phyloP scores from a whole-genome alignment of 2,113 vertebrate genomes.

The Steatornis caripensis region DNA sequence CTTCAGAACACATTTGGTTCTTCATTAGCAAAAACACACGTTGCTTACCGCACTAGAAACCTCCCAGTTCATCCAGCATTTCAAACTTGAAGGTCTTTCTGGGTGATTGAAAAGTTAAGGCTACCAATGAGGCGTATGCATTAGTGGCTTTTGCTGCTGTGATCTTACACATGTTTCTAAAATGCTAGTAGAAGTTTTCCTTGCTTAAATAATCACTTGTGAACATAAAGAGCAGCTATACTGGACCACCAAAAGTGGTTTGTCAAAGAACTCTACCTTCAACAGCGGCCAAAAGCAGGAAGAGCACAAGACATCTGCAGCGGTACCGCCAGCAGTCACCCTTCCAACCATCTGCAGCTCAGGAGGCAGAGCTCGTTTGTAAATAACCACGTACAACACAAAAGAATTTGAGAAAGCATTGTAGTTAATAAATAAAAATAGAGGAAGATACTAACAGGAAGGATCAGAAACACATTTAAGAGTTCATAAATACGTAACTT shows the following conservation, averaged over 20 bases:
- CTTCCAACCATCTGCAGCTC: accelerated
- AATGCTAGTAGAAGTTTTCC: neutral
- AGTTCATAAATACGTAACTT: neutral
- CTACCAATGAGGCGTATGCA: neutral
- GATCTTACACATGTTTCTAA: neutral
- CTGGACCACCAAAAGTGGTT: neutral
- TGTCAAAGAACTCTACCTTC: neutral
- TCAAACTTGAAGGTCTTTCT: neutral
- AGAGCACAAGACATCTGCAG: neutral
- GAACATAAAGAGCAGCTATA: neutral
- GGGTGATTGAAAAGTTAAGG: neutral
- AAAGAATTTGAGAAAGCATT: neutral
- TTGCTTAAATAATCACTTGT: neutral
- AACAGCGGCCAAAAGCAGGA: neutral
- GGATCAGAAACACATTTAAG: neutral
- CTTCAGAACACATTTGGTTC: neutral
- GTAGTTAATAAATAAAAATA: neutral
- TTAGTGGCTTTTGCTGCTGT: neutral
- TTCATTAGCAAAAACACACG: neutral
- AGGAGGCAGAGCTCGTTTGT: neutral
- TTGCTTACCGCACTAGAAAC: neutral
- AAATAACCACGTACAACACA: neutral
- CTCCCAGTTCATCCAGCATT: neutral
- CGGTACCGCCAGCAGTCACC: neutral
- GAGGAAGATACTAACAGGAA: neutral